Evolutionary conservation across 1,140 invertebrate genomes (phyloP).

Genomic region (Chionoecetes opilio): DNA sequence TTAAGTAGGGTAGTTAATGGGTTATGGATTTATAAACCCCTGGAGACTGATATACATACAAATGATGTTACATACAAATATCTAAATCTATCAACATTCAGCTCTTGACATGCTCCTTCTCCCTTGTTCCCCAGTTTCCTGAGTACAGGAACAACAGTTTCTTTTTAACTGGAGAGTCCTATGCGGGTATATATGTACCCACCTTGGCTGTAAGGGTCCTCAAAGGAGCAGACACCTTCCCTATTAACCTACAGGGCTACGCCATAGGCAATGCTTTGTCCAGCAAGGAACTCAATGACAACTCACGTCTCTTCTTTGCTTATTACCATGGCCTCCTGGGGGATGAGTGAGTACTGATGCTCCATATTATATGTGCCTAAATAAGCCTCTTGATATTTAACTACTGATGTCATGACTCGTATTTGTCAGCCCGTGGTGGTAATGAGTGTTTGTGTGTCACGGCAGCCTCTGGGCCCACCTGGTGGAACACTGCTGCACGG

Average conservation of each 20-base stretch:
- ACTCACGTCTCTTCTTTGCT: slow-evolving; percentile 85
- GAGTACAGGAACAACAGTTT: slow-evolving; percentile 84
- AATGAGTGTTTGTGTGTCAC: not conserved
- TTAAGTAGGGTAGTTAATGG: not conserved
- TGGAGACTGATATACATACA: no score
- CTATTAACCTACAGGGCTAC: slow-evolving; percentile 84
- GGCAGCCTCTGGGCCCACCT: slow-evolving; percentile 69
- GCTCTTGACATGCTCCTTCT: no score
- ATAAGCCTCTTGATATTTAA: no score
- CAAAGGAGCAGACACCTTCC: slow-evolving; percentile 81
- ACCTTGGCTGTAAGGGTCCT: slow-evolving; percentile 85
- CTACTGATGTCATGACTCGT: not conserved
- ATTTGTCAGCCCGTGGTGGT: not conserved
- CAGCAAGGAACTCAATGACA: slow-evolving; percentile 83
- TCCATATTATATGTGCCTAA: no score
- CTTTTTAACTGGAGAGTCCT: slow-evolving; percentile 85
- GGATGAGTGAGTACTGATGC: slow-evolving; percentile 82
- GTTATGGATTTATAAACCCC: not conserved
- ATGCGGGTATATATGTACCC: slow-evolving; percentile 84
- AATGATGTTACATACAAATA: no score
- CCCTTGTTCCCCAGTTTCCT: slow-evolving; percentile 86
- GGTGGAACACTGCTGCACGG: slow-evolving; percentile 72
- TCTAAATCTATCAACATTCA: no score
- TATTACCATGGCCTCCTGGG: slow-evolving; percentile 85
- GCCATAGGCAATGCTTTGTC: slow-evolving; percentile 86